Base-by-base conservation (phyloP, 2,113 vertebrate genomes). In the Eulacestoma nigropectus region DNA sequence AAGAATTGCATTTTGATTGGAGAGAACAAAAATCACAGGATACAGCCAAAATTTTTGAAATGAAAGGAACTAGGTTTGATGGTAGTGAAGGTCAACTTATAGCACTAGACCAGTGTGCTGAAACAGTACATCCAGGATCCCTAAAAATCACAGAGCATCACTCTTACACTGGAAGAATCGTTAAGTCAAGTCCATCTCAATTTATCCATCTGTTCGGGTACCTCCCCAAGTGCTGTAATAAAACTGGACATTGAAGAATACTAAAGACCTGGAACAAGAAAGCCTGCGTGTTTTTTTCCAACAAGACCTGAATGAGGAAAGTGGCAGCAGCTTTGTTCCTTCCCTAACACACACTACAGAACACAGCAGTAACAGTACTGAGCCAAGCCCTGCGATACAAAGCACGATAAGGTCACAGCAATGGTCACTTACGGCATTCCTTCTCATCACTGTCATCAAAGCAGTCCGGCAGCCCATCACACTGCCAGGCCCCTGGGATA, bases 371-470 rank as follows among this genome's bases (percentile, higher is more conserved):
- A 80, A 25, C 46, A 39, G 8, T 27, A 22, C 8, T 44, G 13
- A 75, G 55, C 35, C 60, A 62, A 76, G 32, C 17, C n/a, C 29
- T 49, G 52, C 10, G 50, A 35, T 26, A 46, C 8, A 37, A 89
- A 62, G 68, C 76, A 76, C 0, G 20, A 2, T 42, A 46, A 69
- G 67, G 59, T 39, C 73, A 79, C 10, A 33, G 84, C 65, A 69
- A 10, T 0, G 32, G 81, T 65, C 65, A 99, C 99, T 99, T 98
- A 99, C 99, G 98, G 94, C 99, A 99, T 93, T 98, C 98, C 97
- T 98, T 99, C 97, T 99, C 99, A 37, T 99, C 99, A 2, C 99
- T 99, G 97, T 98, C 98, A 97, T 99, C 99, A 27, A 99, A 99
- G 98, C 99, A 99, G 98, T 99, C 98, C 0, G 99, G 98, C 74